Percentiles rank a stretch among this genome's conserved stretches.
Conservation (phyloP, 35 echinoderm and acorn worm genomes). For the Apostichopus parvimensis region DNA sequence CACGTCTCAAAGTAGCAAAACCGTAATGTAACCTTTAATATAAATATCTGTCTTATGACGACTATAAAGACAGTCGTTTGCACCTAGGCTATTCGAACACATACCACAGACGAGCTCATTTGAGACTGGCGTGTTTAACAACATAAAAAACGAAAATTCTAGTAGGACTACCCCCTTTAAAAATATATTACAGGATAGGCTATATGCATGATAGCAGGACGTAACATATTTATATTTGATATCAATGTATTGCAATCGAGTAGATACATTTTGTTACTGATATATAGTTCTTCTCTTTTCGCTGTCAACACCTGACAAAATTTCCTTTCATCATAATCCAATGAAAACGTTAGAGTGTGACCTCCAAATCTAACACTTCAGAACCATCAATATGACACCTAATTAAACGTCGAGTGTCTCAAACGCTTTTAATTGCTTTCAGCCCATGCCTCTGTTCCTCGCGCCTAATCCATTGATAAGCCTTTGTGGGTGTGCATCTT, state of each 20-base stretch:
- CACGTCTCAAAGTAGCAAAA: too few species aligned
- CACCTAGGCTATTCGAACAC: too few species aligned
- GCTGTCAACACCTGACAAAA: constrained; percentile 11
- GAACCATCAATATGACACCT: constrained; percentile 11
- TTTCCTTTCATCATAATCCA: neutral
- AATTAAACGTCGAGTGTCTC: constrained; percentile 25
- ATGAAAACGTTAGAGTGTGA: constrained; percentile 11
- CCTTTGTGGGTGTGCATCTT: constrained; percentile 33
- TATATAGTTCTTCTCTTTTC: neutral
- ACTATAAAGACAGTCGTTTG: too few species aligned
- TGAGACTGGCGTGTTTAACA: too few species aligned
- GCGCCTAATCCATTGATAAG: constrained; percentile 30
- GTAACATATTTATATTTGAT: neutral
- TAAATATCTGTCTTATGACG: too few species aligned
- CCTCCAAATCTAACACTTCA: neutral
- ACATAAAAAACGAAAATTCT: too few species aligned
- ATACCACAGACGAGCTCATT: too few species aligned
- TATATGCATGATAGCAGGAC: neutral
- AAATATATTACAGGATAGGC: too few species aligned
- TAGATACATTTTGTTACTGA: neutral
- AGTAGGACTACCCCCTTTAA: too few species aligned
- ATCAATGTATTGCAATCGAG: neutral
- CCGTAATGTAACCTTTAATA: too few species aligned
- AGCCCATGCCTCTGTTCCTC: neutral
- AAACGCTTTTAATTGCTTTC: constrained; percentile 10